These are phyloP conservation scores for Pteronotus mesoamericanus DNA, from an alignment of 2,797 vertebrate species.

Conservation along the genomic window DNA sequence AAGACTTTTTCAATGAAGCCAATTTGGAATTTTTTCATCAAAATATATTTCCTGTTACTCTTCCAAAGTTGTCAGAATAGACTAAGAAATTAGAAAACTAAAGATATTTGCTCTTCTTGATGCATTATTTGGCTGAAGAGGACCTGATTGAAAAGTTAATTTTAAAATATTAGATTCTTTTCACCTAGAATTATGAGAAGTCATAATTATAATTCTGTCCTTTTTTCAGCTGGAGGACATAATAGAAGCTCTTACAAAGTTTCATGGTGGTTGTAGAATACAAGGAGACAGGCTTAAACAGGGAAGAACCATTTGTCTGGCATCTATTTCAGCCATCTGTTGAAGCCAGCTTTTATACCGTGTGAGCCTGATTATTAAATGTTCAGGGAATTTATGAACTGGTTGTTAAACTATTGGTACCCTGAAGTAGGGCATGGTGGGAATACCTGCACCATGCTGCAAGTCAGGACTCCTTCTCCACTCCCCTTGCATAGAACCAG, in stretches of 20 bases:
- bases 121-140: neutral
- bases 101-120: neutral
- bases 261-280: neutral
- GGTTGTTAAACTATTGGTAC: neutral
- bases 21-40: conserved; percentile 41
- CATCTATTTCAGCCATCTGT: neutral
- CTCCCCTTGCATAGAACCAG: neutral
- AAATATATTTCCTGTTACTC: neutral
- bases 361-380: neutral
- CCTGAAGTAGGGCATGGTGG: neutral
- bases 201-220: neutral
- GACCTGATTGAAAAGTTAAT: neutral
- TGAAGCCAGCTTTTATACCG: neutral
- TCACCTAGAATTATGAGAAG: neutral
- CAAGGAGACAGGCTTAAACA: neutral
- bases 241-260: neutral
- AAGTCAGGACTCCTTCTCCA: neutral
- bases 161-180: neutral
- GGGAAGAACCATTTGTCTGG: neutral
- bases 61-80: conserved; percentile 38
- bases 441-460: neutral
- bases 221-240: neutral
- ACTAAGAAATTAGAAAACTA: conserved; percentile 44
- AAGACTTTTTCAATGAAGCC: conserved; percentile 15
- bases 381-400: neutral